Evolutionary conservation across 2,888 invertebrate species (phyloP), one percentile per base, ranked within the genome.

Genomic region (Caenorhabditis zanzibari): DNA sequence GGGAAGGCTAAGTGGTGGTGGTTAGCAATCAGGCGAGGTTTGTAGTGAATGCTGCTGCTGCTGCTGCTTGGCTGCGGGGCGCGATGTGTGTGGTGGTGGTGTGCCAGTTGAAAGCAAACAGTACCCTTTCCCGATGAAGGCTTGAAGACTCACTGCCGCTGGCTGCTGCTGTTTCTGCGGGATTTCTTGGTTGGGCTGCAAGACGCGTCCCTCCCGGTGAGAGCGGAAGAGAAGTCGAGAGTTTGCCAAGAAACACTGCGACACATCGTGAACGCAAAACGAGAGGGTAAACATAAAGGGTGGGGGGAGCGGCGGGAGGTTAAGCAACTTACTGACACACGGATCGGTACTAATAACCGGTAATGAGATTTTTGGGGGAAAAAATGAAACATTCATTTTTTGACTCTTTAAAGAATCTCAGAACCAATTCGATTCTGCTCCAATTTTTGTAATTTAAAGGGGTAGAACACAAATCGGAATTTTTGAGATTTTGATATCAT

Each of bases 1-100:
- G 58, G 44, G 52, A 73, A 73, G 68, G 80, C 80, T 80, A 79
- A 79, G 79, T 79, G 79, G 79, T 79, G 79, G 79, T 79, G 79
- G 79, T 80, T 80, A 69, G 68, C 69, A 81, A 81, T 81, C 81
- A 81, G 81, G 75, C 81, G 63, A 81, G 81, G 68, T 81, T 81
- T 75, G 73, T 75, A 71, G 73, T 75, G 75, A 81, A 81, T 81
- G 81, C 81, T 81, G 81, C 81, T 81, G 81, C 16, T n/a, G n/a
- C n/a, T n/a, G n/a, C n/a, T n/a, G n/a, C n/a, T n/a, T n/a, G n/a
- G n/a, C n/a, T 47, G 47, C 75, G 79, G 71, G 72, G 64, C 79
- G 75, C 81, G 61, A 75, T 75, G 64, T 81, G 81, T 81, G 81
- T 81, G 72, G 38, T 72, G 56, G 49, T 63, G 52, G 59, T 72